These are phyloP conservation scores for Microctenopoma stevenorrisi DNA, from an alignment of 2,797 vertebrate genomes.

Conservation along the genomic window DNA sequence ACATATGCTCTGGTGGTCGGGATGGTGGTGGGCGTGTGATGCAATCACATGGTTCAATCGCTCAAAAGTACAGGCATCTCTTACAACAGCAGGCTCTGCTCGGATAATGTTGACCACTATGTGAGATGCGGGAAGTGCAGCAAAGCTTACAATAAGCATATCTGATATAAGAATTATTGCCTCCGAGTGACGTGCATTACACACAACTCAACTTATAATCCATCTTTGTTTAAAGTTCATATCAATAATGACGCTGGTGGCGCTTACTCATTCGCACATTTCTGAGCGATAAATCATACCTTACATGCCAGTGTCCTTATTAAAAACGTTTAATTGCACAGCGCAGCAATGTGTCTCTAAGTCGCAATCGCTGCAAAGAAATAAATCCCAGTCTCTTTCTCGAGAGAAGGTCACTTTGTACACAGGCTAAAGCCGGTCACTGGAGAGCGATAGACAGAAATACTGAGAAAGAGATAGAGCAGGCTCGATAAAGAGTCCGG, in stretches of 20 bases:
- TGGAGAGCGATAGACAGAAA: background rate
- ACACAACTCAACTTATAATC: slow-evolving; percentile 7
- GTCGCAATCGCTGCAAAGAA: slow-evolving; percentile 22
- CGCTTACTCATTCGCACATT: background rate
- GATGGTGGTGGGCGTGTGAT: too few relatives aligned
- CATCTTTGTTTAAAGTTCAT: slow-evolving; percentile 27
- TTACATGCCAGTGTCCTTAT: slow-evolving; percentile 7
- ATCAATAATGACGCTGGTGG: slow-evolving; percentile 26
- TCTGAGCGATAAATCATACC: slow-evolving; percentile 25
- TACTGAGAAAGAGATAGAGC: background rate
- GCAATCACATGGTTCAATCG: too few relatives aligned
- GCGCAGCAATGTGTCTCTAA: slow-evolving; percentile 12
- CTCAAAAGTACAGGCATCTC: too few relatives aligned
- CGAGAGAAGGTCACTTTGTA: slow-evolving; percentile 29
- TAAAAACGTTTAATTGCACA: slow-evolving; percentile 26
- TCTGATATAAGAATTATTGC: slow-evolving; percentile 22
- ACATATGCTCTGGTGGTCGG: too few relatives aligned
- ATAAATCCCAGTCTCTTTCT: background rate
- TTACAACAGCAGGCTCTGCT: too few relatives aligned
- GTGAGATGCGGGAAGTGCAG: background rate
- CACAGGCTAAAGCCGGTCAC: slow-evolving; percentile 23
- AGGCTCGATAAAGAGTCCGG: slow-evolving; percentile 7
- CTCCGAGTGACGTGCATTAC: slow-evolving; percentile 9
- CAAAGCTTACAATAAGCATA: background rate
- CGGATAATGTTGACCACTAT: too few relatives aligned